Conservation (phyloP, 1,140 invertebrate species). For the Neelides sp. region DNA sequence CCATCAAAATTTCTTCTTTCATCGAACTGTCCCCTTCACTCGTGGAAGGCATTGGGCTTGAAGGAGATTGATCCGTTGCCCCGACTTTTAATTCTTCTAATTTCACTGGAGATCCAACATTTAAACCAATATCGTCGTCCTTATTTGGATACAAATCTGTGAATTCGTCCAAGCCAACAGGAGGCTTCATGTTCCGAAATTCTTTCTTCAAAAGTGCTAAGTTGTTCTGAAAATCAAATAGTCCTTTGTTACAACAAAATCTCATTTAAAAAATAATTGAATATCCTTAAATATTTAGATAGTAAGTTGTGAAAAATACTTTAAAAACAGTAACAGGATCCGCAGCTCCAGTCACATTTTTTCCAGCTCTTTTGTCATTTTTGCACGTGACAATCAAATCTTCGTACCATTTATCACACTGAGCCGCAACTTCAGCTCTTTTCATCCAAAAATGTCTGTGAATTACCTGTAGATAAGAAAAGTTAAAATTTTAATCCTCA, state of each 20-base stretch:
- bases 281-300: neutral
- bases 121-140: no score
- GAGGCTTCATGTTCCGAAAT: constrained; percentile 39
- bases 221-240: constrained; percentile 36
- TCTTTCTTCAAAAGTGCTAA: constrained; percentile 40
- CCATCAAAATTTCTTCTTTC: no score
- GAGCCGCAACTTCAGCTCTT: constrained; percentile 72
- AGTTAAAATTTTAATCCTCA: neutral
- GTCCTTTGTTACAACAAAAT: neutral
- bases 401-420: constrained; percentile 78
- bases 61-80: no score
- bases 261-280: neutral
- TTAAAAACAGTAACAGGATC: constrained; percentile 49
- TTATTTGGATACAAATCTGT: constrained; percentile 1
- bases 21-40: no score
- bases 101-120: no score
- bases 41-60: no score
- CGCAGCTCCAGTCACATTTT: constrained; percentile 61
- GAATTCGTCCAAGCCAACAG: constrained; percentile 34
- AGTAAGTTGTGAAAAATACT: constrained; percentile 41
- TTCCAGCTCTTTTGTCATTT: constrained; percentile 56
- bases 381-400: constrained; percentile 60
- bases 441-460: constrained; percentile 92
- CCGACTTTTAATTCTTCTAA: no score
- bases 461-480: constrained; percentile 53